Evolutionary conservation across 2,888 invertebrate species (phyloP), one percentile per base, ranked within the genome.

Genomic region (Drosophila buzzatii): DNA sequence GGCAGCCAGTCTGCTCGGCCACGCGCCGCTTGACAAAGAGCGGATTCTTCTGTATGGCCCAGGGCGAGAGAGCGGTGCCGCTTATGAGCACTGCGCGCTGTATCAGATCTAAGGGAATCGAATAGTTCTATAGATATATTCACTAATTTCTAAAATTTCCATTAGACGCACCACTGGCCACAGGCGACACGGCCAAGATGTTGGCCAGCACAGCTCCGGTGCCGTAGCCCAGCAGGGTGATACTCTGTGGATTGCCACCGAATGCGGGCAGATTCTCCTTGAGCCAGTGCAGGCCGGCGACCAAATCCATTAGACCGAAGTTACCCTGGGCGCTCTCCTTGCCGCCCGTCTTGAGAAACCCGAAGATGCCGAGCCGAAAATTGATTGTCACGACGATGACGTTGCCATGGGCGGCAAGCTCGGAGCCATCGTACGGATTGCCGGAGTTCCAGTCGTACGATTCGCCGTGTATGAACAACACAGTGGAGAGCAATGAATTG

Each of bases 401-500:
- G 92, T 96, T 96, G 78, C 97, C 99, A 91, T 97, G 97, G 75
- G 98, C 97, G 58, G 99, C 98, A 72, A 99, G 94, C 45, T 98
- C 97, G 68, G 98, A 98, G 77, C 99, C 99, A 93, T 99, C 99
- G 93, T 99, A 98, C 20, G 98, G 97, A 94, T 98, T 99, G 70
- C 99, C 99, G 49, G 98, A 97, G 93, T 98, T 98, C 97, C 98
- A 98, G 92, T 98, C 98, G 93, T 97, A 99, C 33, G 98, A 98
- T 93, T 99, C 99, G 60, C 98, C 98, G 92, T 98, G 98, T 83
- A 98, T 96, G 92, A 97, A 97, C 65, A 98, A 96, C 91, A 98
- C 94, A 65, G 98, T 97, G 72, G 98, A 97, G 89, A 97, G 93
- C 61, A 84, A 75, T 5, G 81, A 59, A 37, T 70, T 70, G 3